Conservation (phyloP, 1,140 invertebrate genomes). For the Ericerus pela region DNA sequence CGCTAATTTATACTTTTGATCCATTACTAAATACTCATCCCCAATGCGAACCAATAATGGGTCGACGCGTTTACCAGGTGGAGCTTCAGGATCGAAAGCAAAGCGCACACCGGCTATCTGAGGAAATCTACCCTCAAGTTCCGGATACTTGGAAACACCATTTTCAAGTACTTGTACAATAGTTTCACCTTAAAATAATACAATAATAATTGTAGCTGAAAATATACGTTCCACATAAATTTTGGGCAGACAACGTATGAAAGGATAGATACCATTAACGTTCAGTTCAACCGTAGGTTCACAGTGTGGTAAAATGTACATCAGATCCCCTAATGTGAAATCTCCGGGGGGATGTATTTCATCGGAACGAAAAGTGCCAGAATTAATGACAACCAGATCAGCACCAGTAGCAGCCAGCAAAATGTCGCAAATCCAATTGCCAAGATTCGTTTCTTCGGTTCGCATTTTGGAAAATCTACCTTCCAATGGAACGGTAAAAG, state of each 20-base stretch:
- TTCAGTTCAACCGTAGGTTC: conserved; percentile 63
- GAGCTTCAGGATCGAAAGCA: conserved; percentile 62
- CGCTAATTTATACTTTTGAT: conserved; percentile 58
- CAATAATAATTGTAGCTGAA: not conserved
- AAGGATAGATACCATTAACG: conserved; percentile 34
- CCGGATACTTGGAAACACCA: conserved; percentile 56
- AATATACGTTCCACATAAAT: not conserved
- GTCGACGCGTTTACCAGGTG: conserved; percentile 52
- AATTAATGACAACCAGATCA: conserved; percentile 71
- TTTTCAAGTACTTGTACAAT: conserved; percentile 67
- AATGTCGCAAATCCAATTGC: conserved; percentile 77
- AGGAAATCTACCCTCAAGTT: conserved; percentile 64
- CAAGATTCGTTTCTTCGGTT: conserved; percentile 71
- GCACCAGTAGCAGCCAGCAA: conserved; percentile 66
- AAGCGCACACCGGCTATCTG: conserved; percentile 69
- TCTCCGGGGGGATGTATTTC: conserved; percentile 57
- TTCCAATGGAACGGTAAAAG: conserved; percentile 66
- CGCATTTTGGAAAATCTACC: conserved; percentile 64
- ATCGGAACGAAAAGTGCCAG: conserved; percentile 71
- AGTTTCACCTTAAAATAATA: conserved; percentile 39
- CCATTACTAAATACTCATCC: conserved; percentile 58
- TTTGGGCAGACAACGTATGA: not conserved
- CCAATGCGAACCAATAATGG: conserved; percentile 58
- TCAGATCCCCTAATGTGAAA: conserved; percentile 68
- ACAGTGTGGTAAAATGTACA: conserved; percentile 66